Conservation (phyloP, 1,140 invertebrate genomes). For the Drosophila repleta region DNA sequence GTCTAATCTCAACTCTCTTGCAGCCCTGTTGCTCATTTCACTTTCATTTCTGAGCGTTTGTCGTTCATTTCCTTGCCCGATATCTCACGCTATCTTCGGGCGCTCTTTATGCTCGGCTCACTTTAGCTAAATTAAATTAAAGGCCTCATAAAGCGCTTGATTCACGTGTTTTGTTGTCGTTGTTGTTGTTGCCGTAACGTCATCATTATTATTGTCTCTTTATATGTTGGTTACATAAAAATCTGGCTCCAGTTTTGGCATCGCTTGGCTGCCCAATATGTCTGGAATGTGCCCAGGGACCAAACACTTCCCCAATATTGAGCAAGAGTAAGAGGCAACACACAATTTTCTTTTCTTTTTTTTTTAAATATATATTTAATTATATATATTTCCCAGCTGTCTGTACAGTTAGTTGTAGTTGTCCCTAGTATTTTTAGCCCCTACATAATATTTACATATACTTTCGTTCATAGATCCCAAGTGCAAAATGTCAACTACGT, state of each 20-base stretch:
- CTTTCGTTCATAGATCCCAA: background rate
- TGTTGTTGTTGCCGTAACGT: slow-evolving; percentile 9
- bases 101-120: slow-evolving; percentile 29
- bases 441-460: slow-evolving; percentile 48
- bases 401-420: slow-evolving; percentile 6
- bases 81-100: slow-evolving; percentile 36
- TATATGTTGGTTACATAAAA: slow-evolving; percentile 54
- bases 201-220: slow-evolving; percentile 29
- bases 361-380: background rate
- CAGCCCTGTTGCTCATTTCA: slow-evolving; percentile 18
- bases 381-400: slow-evolving; percentile 20
- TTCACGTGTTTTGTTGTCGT: slow-evolving; percentile 15
- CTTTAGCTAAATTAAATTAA: slow-evolving; percentile 58
- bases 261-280: slow-evolving; percentile 45
- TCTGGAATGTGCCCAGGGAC: slow-evolving; percentile 2
- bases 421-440: slow-evolving; percentile 44
- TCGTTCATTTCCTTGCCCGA: slow-evolving; percentile 40
- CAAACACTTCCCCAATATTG: slow-evolving; percentile 37
- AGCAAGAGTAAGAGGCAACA: slow-evolving; percentile 1
- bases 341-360: slow-evolving; percentile 11
- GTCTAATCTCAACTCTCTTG: background rate
- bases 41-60: slow-evolving; percentile 40
- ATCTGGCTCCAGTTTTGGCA: slow-evolving; percentile 20
- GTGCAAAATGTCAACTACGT: slow-evolving; percentile 40
- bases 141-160: slow-evolving; percentile 53